A percentile compares a stretch with the other conserved stretches of the same genome.
Evolutionary conservation across 2,797 vertebrate genomes (phyloP).

Genomic region (Intellagama lesueurii): DNA sequence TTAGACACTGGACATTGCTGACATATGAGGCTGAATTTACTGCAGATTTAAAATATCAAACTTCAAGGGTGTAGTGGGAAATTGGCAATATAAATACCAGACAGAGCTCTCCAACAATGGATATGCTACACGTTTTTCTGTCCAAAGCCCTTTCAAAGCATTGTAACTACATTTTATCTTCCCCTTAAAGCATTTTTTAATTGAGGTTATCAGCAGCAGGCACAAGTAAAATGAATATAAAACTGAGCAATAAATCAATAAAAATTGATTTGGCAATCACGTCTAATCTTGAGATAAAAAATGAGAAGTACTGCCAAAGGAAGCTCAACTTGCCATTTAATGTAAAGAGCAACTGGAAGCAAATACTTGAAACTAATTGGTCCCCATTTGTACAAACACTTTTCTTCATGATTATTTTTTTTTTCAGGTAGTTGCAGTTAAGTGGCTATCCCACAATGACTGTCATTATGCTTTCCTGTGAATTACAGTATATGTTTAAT

Average conservation of each 20-base stretch:
- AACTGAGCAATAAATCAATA: background rate
- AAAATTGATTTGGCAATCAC: no score
- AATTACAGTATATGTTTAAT: background rate
- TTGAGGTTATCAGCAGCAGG: background rate
- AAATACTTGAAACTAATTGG: background rate
- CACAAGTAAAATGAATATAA: background rate
- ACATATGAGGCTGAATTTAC: background rate
- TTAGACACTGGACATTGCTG: background rate
- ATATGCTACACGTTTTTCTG: background rate
- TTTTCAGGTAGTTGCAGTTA: background rate
- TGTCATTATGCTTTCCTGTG: background rate
- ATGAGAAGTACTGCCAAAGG: background rate
- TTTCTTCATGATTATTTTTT: background rate
- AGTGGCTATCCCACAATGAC: background rate
- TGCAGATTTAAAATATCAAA: background rate
- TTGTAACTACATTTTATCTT: background rate
- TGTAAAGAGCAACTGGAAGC: background rate
- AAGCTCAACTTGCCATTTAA: background rate
- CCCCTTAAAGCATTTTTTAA: background rate
- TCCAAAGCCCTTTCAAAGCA: background rate
- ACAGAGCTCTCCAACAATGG: background rate
- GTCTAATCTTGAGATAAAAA: background rate
- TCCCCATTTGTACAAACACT: background rate
- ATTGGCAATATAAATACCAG: background rate
- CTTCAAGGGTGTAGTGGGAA: background rate